Evolutionary conservation across 2,888 invertebrate species (phyloP).

Genomic region (Leptinotarsa haldemani): DNA sequence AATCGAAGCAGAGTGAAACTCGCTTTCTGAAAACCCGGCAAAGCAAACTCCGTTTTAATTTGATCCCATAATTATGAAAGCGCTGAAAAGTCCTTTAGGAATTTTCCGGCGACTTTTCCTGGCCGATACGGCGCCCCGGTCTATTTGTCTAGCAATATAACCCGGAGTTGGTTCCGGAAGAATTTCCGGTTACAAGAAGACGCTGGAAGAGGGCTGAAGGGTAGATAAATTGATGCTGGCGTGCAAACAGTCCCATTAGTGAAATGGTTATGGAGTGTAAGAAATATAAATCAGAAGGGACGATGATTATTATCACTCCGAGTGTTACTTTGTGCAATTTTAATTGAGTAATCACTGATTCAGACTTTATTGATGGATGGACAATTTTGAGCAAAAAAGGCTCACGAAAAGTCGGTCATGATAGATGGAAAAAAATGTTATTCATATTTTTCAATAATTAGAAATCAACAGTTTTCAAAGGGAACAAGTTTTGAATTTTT

Average conservation of each 20-base stretch:
- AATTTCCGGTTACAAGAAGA: constrained; percentile 37
- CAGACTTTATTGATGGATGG: too few species aligned
- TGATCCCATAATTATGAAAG: constrained; percentile 30
- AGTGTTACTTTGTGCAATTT: too few species aligned
- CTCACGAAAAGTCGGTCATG: too few species aligned
- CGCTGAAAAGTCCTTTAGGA: constrained; percentile 24
- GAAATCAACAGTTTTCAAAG: too few species aligned
- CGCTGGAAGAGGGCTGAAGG: constrained; percentile 32
- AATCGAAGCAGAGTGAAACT: not conserved
- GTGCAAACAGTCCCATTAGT: constrained; percentile 34
- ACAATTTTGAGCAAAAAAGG: too few species aligned
- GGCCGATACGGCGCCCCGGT: constrained; percentile 30
- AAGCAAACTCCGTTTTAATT: constrained; percentile 10
- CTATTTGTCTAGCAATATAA: constrained; percentile 42
- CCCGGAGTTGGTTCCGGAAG: constrained; percentile 34
- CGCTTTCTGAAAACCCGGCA: not conserved
- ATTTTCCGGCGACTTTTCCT: constrained; percentile 31
- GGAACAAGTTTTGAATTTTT: too few species aligned
- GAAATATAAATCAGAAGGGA: constrained; percentile 20
- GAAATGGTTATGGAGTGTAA: constrained; percentile 21
- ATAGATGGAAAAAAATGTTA: too few species aligned
- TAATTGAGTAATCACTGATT: too few species aligned
- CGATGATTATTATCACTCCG: not conserved
- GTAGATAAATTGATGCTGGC: constrained; percentile 34
- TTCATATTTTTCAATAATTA: too few species aligned